Base-by-base conservation (phyloP, 1,140 invertebrate genomes). In the Sinella curviseta region DNA sequence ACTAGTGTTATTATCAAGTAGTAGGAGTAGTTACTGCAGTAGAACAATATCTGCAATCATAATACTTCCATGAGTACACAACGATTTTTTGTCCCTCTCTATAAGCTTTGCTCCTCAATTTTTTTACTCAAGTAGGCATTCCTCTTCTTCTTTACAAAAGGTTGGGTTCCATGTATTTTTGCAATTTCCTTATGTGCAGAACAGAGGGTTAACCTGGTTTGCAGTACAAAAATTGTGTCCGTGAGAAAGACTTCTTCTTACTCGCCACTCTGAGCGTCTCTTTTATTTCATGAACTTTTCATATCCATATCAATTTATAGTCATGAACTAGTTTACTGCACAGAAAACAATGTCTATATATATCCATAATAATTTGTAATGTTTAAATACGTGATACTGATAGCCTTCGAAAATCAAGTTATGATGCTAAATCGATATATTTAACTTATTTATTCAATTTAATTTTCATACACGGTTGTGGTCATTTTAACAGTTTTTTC, bases 111-210 rank as follows among this genome's bases (percentile, higher is more conserved):
- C 24, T 60, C 55, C 12, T 60, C 24, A 60, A 3, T 60, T 60
- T 14, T 60, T n/a, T 60, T 24, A 24, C n/a, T n/a, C n/a, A 48
- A 12, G 39, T 48, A 48, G 39, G 20, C 39, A 48, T 48, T 48
- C n/a, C n/a, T n/a, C n/a, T n/a, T 60, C 24, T 17, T 70, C 65
- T 31, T 70, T 31, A 30, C 31, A 24, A 70, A 65, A 30, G 65
- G 4, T 70, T 70, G 65, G 26, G 65, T 70, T 70, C 65, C 65
- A 70, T 70, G 26, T 70, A 33, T 70, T 65, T 65, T 70, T 33
- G 65, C 65, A 70, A 70, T 70, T 70, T 70, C 65, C 65, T 70
- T 70, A n/a, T 70, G 57, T 60, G 24, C 24, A 26, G 12, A 60
- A 60, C 24, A 26, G 12, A 60, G 57, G 57, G 57, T 60, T 60